These are phyloP conservation scores for Lindbergichthys nudifrons DNA, from an alignment of 2,797 vertebrate species.

Conservation along the genomic window DNA sequence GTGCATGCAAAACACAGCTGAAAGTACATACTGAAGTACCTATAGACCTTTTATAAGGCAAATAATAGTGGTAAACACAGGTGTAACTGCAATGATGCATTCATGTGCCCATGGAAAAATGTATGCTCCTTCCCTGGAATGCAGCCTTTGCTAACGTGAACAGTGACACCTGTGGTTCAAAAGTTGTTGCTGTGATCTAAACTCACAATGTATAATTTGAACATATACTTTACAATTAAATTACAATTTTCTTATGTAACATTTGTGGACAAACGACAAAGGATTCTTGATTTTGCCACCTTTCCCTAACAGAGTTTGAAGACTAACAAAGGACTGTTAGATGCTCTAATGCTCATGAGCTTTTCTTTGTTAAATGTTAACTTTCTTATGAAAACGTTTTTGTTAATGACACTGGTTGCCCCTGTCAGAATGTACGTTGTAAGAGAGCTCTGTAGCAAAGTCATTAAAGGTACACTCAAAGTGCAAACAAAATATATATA, in stretches of 20 bases:
- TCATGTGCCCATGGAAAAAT: background rate
- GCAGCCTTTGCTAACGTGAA: background rate
- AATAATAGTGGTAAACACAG: background rate
- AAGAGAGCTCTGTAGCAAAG: too few relatives aligned
- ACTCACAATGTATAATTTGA: background rate
- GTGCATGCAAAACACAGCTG: background rate
- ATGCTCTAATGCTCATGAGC: background rate
- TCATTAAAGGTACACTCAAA: too few relatives aligned
- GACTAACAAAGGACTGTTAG: background rate
- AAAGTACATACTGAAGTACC: background rate
- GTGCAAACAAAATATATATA: too few relatives aligned
- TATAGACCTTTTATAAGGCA: background rate
- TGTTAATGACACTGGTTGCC: too few relatives aligned
- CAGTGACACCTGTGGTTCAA: conserved; percentile 7
- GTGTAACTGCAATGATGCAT: background rate
- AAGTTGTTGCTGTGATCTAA: background rate
- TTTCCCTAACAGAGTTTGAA: background rate
- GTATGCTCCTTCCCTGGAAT: background rate
- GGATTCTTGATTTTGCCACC: background rate
- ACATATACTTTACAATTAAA: background rate
- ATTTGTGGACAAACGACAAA: background rate
- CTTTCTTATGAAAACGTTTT: too few relatives aligned
- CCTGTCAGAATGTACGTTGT: too few relatives aligned
- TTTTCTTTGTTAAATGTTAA: background rate
- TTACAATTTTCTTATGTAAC: background rate